A percentile compares a stretch with the other conserved stretches of the same genome.
Conservation (phyloP, 2,888 invertebrate genomes). For the Drosophila stalkeri region DNA sequence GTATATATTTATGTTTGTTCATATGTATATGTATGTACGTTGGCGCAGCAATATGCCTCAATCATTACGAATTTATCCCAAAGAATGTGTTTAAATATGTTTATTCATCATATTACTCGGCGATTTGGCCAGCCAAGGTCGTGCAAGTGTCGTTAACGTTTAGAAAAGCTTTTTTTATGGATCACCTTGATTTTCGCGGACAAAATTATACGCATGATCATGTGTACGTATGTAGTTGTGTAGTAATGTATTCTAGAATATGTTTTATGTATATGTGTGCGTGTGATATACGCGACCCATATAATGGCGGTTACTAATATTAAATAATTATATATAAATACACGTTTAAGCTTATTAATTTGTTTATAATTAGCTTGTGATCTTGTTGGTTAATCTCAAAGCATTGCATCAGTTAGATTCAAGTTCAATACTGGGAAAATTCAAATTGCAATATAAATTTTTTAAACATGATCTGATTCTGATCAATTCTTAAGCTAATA, state of each 20-base stretch:
- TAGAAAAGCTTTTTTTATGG: constrained; percentile 60
- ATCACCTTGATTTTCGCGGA: constrained; percentile 77
- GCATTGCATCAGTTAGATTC: not conserved
- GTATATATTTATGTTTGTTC: not conserved
- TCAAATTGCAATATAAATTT: not conserved
- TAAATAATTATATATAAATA: constrained; percentile 9
- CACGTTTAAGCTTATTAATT: not conserved
- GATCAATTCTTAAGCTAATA: not conserved
- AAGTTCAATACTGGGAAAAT: not conserved
- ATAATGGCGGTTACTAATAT: constrained; percentile 10
- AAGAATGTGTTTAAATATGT: constrained; percentile 28
- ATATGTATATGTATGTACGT: not conserved
- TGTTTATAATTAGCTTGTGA: not conserved
- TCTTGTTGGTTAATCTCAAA: not conserved
- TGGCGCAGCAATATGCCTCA: constrained; percentile 3
- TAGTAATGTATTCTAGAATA: constrained; percentile 15
- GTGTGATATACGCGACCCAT: constrained; percentile 25
- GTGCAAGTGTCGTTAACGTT: constrained; percentile 41
- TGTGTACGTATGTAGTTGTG: constrained; percentile 14
- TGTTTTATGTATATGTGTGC: not conserved
- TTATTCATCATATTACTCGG: constrained; percentile 10
- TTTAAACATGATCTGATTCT: not conserved
- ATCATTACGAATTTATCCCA: constrained; percentile 13
- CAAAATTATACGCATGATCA: constrained; percentile 40
- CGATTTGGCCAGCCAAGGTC: constrained; percentile 69